These are phyloP conservation scores for Lepidochitona cinerea DNA, from an alignment of 2,888 invertebrate species.

Conservation along the genomic window DNA sequence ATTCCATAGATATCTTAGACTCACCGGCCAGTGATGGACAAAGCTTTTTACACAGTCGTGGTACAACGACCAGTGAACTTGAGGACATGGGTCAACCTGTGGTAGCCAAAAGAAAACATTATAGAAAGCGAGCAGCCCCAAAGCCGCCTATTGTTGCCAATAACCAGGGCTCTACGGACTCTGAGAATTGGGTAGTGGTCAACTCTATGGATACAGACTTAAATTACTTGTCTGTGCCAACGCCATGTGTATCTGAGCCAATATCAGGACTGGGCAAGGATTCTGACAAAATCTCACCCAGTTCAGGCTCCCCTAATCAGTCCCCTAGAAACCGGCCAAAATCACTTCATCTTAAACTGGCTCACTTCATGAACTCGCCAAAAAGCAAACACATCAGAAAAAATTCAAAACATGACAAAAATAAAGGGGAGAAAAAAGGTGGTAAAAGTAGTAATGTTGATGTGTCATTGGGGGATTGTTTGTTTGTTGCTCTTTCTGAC, in stretches of 20 bases:
- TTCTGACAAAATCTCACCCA: not conserved
- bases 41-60: not conserved
- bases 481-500: conserved; percentile 20
- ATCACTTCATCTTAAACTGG: not conserved
- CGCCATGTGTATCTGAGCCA: not conserved
- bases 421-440: conserved; percentile 1
- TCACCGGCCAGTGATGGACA: conserved; percentile 2
- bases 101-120: conserved; percentile 1
- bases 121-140: not conserved
- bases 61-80: not conserved
- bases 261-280: not conserved
- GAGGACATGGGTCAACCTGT: not conserved
- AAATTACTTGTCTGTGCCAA: not conserved
- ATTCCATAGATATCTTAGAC: not conserved
- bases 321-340: not conserved
- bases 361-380: conserved; percentile 3
- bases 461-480: not conserved
- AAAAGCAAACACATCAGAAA: not conserved
- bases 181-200: conserved; percentile 3
- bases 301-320: not conserved
- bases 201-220: not conserved
- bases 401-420: conserved; percentile 3
- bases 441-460: not conserved
- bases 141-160: not conserved
- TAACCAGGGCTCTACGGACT: conserved; percentile 4